Conservation (phyloP, 2,888 invertebrate genomes). For the Idaea aversata region DNA sequence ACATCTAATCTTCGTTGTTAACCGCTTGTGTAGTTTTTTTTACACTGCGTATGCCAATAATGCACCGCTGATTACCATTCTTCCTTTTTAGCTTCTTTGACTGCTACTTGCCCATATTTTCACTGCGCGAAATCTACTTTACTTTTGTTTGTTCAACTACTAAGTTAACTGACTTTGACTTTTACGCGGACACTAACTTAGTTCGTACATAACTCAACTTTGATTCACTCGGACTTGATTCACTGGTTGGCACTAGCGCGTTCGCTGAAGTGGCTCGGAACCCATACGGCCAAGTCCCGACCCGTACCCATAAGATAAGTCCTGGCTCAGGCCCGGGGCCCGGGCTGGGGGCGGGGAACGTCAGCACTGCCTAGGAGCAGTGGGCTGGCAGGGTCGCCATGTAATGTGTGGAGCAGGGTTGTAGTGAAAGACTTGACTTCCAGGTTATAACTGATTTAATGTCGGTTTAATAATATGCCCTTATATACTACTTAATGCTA, state of each 20-base stretch:
- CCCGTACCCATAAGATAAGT: too few relatives aligned
- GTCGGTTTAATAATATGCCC: too few relatives aligned
- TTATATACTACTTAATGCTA: too few relatives aligned
- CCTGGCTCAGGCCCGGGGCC: too few relatives aligned
- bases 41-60: neutral
- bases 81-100: neutral
- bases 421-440: too few relatives aligned
- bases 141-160: too few relatives aligned
- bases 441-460: too few relatives aligned
- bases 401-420: too few relatives aligned
- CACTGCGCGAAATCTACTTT: neutral
- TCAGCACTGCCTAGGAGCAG: neutral
- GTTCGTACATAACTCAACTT: neutral
- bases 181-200: neutral
- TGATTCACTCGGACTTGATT: neutral
- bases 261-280: neutral
- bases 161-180: neutral
- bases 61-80: neutral
- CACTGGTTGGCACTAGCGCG: too few relatives aligned
- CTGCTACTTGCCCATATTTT: neutral
- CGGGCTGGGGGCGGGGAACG: too few relatives aligned
- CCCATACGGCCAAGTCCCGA: neutral
- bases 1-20: neutral
- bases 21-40: neutral
- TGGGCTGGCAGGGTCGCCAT: neutral